Base-by-base conservation (phyloP, 2,888 invertebrate genomes). In the Xanthia togata region DNA sequence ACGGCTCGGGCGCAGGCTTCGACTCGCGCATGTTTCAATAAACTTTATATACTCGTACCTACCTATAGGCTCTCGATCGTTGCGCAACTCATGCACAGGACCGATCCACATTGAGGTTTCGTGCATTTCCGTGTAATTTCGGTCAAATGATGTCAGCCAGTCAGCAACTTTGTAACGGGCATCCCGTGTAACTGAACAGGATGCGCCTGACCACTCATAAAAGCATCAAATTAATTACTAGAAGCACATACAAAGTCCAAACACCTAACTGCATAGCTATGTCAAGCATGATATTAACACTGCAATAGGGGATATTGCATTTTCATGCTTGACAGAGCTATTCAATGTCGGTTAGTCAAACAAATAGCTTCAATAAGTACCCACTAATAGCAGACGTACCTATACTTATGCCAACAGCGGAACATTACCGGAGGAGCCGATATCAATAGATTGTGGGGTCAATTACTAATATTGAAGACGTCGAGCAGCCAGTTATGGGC, bases 21-120 rank as follows among this genome's bases (percentile, higher is more conserved):
- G 47, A 60, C 23, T 41, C n/a, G 55, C 81, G 65, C 70, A 57
- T 73, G 76, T 81, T 76, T 53, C 72, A 65, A 70, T 82, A 80
- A 70, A 84, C 62, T 70, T 68, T 67, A 81, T 81, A 83, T 73
- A n/a, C 53, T n/a, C n/a, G n/a, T n/a, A n/a, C n/a, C n/a, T n/a
- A n/a, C n/a, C n/a, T n/a, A n/a, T 31, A 31, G 31, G 35, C 41
- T 62, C n/a, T 23, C 41, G 55, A 65, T 26, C n/a, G 44, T 84
- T 81, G 63, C 69, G 81, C 68, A 81, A 82, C 68, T 50, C 23
- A 55, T 41, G 62, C 55, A 38, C 35, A 81, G 60, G 55, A 50
- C 17, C 12, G 47, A 44, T 80, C 35, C 57, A 76, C 68, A 85
- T 76, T 64, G 67, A 63, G 38, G n/a, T 26, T 68, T 70, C 35